Base-by-base conservation (phyloP, 2,888 invertebrate species). In the Apotomis turbidana region DNA sequence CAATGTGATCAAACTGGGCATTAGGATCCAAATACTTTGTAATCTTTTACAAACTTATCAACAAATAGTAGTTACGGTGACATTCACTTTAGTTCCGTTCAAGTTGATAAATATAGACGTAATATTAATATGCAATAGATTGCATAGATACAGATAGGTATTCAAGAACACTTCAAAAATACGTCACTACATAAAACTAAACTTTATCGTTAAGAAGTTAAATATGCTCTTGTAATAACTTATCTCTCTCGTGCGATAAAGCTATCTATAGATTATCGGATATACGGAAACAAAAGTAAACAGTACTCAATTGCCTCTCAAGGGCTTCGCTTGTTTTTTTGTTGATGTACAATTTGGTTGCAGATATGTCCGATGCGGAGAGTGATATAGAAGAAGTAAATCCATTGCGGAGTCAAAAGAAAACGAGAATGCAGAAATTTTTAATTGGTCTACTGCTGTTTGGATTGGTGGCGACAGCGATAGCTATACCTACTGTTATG, bases 401-500 rank as follows among this genome's bases (percentile, higher is more conserved):
- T 54, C 68, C 72, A 1, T 63, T 72, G 58, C 59, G 61, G 51
- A 57, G 63, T n/a, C 62, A 57, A 9, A 57, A 68, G 46, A 15
- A 54, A 12, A 54, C 36, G 2, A 68, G 52, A 27, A 68, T 12
- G 46, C 62, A 68, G 68, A 68, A 36, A 10, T 57, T 68, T 4
- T 13, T 52, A 5, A 13, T 63, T 12, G 1, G 27, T 3, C n/a
- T 68, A 6, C n/a, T 72, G 38, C 1, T 72, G n/a, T 38, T 63
- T 15, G 62, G 41, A 44, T 12, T 68, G 44, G 2, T 63, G 4
- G 68, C 62, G 0, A 27, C 44, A 5, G 68, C 38, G 3, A 62
- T 72, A 46, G 72, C 72, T 3, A 36, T 72, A n/a, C 72, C 72
- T 3, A 67, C 67, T 38, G 54, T 68, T 5, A 68, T 68, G 46